A percentile compares a stretch with the other conserved stretches of the same genome.
phyloP scores from a whole-genome alignment of 2,888 invertebrate species.

The Colostygia pectinataria region DNA sequence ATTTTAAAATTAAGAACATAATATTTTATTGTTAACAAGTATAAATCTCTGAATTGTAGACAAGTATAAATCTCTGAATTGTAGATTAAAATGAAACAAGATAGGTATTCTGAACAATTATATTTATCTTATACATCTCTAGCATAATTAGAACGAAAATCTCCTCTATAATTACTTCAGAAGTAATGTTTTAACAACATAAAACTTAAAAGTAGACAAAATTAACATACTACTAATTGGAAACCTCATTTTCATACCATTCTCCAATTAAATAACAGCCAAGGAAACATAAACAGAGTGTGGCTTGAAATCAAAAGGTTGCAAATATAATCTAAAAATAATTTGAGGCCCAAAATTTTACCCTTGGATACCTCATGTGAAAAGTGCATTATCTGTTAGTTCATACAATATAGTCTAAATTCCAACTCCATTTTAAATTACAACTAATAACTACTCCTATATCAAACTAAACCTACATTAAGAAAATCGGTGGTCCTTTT shows the following conservation, averaged over 20 bases:
- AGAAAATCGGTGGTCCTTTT: conserved; percentile 32
- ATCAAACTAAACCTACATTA: conserved; percentile 23
- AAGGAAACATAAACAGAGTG: conserved; percentile 14
- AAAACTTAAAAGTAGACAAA: conserved; percentile 48
- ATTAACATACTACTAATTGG: conserved; percentile 33
- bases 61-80: too few relatives aligned
- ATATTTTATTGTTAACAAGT: neutral
- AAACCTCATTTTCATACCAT: conserved; percentile 52
- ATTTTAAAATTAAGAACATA: neutral
- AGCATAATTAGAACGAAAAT: conserved; percentile 66
- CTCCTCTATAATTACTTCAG: conserved; percentile 62
- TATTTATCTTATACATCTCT: conserved; percentile 70
- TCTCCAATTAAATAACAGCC: conserved; percentile 36
- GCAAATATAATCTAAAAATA: conserved; percentile 7
- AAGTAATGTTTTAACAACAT: conserved; percentile 70
- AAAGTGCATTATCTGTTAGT: neutral
- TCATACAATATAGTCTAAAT: conserved; percentile 19
- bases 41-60: too few relatives aligned
- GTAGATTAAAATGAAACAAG: conserved; percentile 17
- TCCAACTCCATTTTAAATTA: conserved; percentile 24
- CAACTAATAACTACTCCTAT: conserved; percentile 23
- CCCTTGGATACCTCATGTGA: neutral
- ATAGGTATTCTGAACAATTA: conserved; percentile 50
- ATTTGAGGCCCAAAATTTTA: neutral
- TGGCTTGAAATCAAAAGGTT: conserved; percentile 14